Conservation (phyloP, 2,797 vertebrate genomes). For the Myripristis jacobus region DNA sequence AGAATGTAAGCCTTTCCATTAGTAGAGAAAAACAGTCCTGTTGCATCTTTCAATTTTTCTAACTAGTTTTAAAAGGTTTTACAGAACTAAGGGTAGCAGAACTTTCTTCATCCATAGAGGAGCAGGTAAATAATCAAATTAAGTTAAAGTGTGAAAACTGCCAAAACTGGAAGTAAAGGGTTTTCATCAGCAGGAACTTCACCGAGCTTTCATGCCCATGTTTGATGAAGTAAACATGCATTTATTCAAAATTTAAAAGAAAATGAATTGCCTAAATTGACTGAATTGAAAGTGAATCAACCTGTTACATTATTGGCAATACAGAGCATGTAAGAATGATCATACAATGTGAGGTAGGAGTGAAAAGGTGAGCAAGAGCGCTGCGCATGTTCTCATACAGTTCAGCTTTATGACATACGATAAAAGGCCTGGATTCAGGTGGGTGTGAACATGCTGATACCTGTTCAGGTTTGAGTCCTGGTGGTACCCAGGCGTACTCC, state of each 20-base stretch:
- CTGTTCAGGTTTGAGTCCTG: constrained; percentile 98
- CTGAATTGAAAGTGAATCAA: not conserved
- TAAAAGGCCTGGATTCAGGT: not conserved
- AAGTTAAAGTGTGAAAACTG: too few species aligned
- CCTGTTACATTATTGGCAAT: not conserved
- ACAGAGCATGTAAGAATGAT: too few species aligned
- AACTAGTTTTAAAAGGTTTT: too few species aligned
- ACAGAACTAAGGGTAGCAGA: too few species aligned
- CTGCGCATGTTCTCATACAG: not conserved
- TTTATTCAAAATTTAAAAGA: not conserved
- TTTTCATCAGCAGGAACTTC: not conserved
- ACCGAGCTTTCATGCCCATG: not conserved
- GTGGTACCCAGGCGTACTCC: constrained; percentile 98
- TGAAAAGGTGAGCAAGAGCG: not conserved
- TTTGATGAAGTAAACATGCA: not conserved
- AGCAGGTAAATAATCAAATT: too few species aligned
- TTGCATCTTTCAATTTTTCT: too few species aligned
- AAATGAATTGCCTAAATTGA: not conserved
- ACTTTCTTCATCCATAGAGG: too few species aligned
- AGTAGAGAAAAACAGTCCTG: too few species aligned
- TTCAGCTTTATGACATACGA: not conserved
- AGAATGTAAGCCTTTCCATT: too few species aligned
- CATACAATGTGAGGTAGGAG: not conserved
- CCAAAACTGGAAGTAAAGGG: too few species aligned
- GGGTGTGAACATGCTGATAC: constrained; percentile 72